These are phyloP conservation scores for Ancistrus triradiatus DNA, from an alignment of 2,113 vertebrate genomes.

Conservation along the genomic window DNA sequence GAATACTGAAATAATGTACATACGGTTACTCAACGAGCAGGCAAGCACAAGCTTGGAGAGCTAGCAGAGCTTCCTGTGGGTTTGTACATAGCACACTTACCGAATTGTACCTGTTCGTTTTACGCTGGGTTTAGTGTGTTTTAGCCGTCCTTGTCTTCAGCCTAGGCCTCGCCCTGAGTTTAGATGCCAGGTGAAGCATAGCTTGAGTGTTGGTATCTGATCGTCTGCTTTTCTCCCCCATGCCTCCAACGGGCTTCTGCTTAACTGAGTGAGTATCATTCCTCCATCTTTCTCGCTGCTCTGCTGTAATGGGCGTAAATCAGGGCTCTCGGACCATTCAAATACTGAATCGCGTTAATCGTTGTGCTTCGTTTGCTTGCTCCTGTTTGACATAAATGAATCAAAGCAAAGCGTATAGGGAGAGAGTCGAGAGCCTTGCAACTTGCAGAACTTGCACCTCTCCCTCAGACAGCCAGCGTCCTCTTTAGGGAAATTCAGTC, in stretches of 20 bases:
- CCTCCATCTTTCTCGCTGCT: too few species aligned
- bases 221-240: conserved; percentile 82
- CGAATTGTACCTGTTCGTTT: conserved; percentile 59
- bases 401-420: too few species aligned
- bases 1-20: conserved; percentile 33
- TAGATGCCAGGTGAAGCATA: background rate
- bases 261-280: conserved; percentile 88
- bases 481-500: too few species aligned
- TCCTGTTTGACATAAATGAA: too few species aligned
- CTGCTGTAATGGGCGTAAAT: too few species aligned
- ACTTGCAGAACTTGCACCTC: too few species aligned
- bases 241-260: conserved; percentile 83
- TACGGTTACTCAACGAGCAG: conserved; percentile 6
- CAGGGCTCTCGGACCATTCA: too few species aligned
- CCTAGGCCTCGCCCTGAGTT: conserved; percentile 32
- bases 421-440: too few species aligned
- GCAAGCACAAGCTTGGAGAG: conserved; percentile 20
- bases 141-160: conserved; percentile 32
- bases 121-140: conserved; percentile 13
- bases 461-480: too few species aligned
- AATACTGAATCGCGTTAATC: too few species aligned
- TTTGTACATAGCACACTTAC: conserved; percentile 77
- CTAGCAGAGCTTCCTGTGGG: conserved; percentile 41
- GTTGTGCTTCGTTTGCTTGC: too few species aligned
- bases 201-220: conserved; percentile 63